These are phyloP conservation scores for Leptosomus discolor DNA, from an alignment of 2,113 vertebrate genomes.

Conservation along the genomic window DNA sequence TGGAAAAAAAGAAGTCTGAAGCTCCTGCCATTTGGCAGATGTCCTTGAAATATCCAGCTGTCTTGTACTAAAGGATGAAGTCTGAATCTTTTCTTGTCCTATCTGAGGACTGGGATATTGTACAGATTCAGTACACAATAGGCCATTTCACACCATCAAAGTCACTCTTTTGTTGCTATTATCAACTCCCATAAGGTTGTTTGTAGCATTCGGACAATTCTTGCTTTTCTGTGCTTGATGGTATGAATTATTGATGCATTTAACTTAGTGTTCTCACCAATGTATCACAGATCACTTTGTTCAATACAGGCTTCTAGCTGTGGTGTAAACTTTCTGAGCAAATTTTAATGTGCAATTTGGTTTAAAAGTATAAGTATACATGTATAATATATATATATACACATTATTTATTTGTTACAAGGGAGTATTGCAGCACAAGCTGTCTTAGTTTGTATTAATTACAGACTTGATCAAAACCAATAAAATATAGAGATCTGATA, in stretches of 20 bases:
- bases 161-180: conserved; percentile 35
- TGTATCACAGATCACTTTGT: conserved; percentile 4
- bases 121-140: conserved; percentile 32
- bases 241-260: conserved; percentile 44
- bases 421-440: conserved; percentile 24
- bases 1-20: conserved; percentile 40
- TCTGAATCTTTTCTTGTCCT: conserved; percentile 45
- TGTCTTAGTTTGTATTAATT: conserved; percentile 43
- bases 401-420: neutral
- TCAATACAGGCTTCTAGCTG: conserved; percentile 12
- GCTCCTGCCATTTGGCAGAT: conserved; percentile 51
- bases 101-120: neutral
- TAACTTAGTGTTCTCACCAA: conserved; percentile 3
- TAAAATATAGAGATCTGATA: neutral
- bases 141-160: conserved; percentile 56
- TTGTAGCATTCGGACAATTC: conserved; percentile 19
- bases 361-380: neutral
- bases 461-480: conserved; percentile 23
- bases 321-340: conserved; percentile 34
- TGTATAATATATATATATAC: neutral
- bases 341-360: conserved; percentile 6
- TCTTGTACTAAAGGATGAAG: conserved; percentile 27
- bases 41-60: conserved; percentile 33
- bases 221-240: conserved; percentile 40
- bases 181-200: conserved; percentile 20